Percentiles rank a stretch among this genome's conserved stretches.
Evolutionary conservation across 2,797 vertebrate genomes (phyloP).

Genomic region (Eptatretus atami): DNA sequence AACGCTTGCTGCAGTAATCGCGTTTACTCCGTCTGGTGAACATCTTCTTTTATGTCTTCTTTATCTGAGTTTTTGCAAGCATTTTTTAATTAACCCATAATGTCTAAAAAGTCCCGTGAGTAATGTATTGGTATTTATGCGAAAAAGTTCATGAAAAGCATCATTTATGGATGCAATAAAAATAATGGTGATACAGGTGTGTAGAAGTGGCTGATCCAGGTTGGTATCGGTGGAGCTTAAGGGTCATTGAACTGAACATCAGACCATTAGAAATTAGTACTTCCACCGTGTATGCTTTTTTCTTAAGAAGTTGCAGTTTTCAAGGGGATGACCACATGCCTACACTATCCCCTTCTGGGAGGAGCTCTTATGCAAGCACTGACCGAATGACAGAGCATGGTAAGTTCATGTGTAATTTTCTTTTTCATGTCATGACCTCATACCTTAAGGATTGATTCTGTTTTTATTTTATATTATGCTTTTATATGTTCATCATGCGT

Average conservation of each 20-base stretch:
- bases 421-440: too few relatives aligned
- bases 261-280: too few relatives aligned
- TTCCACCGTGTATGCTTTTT: too few relatives aligned
- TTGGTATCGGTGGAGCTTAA: background rate
- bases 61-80: conserved; percentile 10
- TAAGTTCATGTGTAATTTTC: too few relatives aligned
- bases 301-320: too few relatives aligned
- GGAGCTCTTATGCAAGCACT: too few relatives aligned
- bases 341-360: too few relatives aligned
- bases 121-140: background rate
- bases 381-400: too few relatives aligned
- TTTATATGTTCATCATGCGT: too few relatives aligned
- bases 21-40: conserved; percentile 16
- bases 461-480: too few relatives aligned
- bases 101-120: background rate
- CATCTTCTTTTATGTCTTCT: conserved; percentile 29
- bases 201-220: background rate
- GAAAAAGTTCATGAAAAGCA: background rate
- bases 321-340: too few relatives aligned
- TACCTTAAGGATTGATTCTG: too few relatives aligned
- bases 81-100: background rate
- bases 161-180: background rate
- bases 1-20: background rate
- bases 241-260: background rate
- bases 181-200: background rate